Evolutionary conservation across 2,113 vertebrate genomes (phyloP).

Genomic region (Anthoscopus minutus): DNA sequence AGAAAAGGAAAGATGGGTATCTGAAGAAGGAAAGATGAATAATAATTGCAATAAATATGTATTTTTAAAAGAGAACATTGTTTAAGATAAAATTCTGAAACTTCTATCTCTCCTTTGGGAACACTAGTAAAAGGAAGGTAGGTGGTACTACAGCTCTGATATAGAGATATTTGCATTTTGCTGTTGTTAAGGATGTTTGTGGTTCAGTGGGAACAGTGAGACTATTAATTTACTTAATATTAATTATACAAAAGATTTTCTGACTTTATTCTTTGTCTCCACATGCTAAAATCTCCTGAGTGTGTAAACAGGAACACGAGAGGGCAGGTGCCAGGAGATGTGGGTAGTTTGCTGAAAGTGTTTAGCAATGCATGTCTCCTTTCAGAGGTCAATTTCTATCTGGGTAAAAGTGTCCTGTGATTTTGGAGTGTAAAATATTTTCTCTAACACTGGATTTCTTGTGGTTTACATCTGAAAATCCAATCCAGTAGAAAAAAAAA

Average conservation of each 20-base stretch:
- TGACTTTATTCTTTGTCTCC: not conserved
- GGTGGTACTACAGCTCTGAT: not conserved
- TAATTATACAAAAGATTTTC: not conserved
- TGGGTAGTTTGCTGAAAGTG: not conserved
- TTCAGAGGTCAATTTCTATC: not conserved
- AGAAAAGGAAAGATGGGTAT: not conserved
- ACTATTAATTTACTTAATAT: not conserved
- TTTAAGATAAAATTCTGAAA: not conserved
- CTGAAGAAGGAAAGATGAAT: not conserved
- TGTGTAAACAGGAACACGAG: not conserved
- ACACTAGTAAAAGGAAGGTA: not conserved
- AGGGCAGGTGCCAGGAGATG: not conserved
- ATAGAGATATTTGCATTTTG: not conserved
- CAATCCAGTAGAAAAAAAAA: constrained; percentile 13
- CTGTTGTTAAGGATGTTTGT: not conserved
- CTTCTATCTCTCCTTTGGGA: not conserved
- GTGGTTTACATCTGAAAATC: constrained; percentile 23
- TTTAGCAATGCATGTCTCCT: not conserved
- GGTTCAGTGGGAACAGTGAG: not conserved
- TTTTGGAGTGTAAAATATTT: not conserved
- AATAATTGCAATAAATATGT: not conserved
- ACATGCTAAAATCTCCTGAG: not conserved
- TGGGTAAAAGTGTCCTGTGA: not conserved
- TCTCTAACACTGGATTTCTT: not conserved
- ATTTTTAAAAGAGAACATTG: not conserved